These are phyloP conservation scores for Triplophysa rosa DNA, from an alignment of 2,113 vertebrate genomes.

Conservation along the genomic window DNA sequence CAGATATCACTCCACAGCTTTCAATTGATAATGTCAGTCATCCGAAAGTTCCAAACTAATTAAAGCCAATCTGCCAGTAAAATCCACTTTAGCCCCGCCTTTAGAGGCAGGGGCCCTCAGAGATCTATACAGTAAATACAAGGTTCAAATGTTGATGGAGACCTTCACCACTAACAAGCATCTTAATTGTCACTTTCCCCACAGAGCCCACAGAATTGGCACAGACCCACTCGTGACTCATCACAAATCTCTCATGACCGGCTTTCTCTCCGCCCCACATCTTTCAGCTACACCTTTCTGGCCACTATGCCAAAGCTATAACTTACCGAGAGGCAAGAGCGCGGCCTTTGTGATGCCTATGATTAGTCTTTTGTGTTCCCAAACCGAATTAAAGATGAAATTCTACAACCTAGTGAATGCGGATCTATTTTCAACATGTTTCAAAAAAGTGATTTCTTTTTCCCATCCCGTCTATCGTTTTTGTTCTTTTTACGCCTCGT, in stretches of 20 bases:
- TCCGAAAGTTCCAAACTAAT: slow-evolving; percentile 72
- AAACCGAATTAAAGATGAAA: slow-evolving; percentile 78
- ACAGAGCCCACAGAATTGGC: too few species aligned
- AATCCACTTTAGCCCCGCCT: slow-evolving; percentile 64
- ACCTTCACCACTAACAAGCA: too few species aligned
- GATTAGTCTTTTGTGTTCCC: slow-evolving; percentile 78
- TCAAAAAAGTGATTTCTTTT: slow-evolving; percentile 72
- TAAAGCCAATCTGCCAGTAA: slow-evolving; percentile 72
- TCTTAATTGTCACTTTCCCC: too few species aligned
- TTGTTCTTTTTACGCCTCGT: slow-evolving; percentile 36
- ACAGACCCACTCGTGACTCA: neutral
- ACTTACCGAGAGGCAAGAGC: slow-evolving; percentile 62
- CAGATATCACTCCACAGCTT: slow-evolving; percentile 74
- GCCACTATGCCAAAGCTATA: slow-evolving; percentile 59
- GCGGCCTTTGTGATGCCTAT: slow-evolving; percentile 73
- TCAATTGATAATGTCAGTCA: slow-evolving; percentile 71
- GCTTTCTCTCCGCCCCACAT: neutral
- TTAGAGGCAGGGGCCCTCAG: slow-evolving; percentile 54
- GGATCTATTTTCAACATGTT: slow-evolving; percentile 73
- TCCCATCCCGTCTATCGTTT: slow-evolving; percentile 35
- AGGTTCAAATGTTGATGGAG: too few species aligned
- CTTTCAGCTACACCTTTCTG: neutral
- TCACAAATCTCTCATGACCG: neutral
- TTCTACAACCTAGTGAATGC: slow-evolving; percentile 75
- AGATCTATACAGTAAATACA: neutral